A percentile compares a stretch with the other conserved stretches of the same genome.
These are phyloP conservation scores for Xiphorhynchus erythropygius DNA, from an alignment of 2,797 vertebrate species.

Conservation along the genomic window DNA sequence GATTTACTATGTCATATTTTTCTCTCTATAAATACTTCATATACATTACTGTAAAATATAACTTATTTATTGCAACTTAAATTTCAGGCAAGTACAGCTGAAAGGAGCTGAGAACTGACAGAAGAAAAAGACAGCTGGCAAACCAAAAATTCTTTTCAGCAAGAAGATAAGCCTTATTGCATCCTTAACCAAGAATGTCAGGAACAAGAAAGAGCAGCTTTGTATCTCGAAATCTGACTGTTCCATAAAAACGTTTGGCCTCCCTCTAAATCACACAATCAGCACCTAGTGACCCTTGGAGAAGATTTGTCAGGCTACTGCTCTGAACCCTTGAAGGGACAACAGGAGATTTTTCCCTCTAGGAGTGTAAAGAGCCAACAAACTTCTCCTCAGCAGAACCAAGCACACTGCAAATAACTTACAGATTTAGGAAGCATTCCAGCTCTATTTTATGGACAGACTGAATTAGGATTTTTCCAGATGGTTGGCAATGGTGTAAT, in stretches of 20 bases:
- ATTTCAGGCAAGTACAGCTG: background rate
- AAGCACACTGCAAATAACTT: background rate
- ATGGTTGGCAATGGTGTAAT: background rate
- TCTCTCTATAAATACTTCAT: background rate
- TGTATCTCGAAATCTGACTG: background rate
- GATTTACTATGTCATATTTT: background rate
- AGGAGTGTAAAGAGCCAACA: background rate
- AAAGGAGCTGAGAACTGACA: background rate
- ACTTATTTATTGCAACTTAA: background rate
- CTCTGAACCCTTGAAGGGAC: background rate
- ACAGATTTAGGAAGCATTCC: background rate
- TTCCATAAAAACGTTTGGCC: background rate
- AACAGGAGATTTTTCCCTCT: background rate
- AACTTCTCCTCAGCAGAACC: background rate
- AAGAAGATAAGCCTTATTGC: background rate
- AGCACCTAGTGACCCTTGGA: background rate
- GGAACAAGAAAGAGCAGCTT: background rate
- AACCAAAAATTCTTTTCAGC: background rate
- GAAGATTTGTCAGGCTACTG: background rate
- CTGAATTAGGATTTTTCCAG: slow-evolving; percentile 29
- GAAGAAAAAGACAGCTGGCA: background rate
- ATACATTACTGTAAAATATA: background rate
- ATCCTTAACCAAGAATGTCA: background rate
- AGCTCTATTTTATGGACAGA: background rate
- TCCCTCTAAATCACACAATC: background rate